Percentiles rank a stretch among this genome's conserved stretches.
These are phyloP conservation scores for Coptodon bakossiorum DNA, from an alignment of 2,113 vertebrate genomes.

Conservation along the genomic window DNA sequence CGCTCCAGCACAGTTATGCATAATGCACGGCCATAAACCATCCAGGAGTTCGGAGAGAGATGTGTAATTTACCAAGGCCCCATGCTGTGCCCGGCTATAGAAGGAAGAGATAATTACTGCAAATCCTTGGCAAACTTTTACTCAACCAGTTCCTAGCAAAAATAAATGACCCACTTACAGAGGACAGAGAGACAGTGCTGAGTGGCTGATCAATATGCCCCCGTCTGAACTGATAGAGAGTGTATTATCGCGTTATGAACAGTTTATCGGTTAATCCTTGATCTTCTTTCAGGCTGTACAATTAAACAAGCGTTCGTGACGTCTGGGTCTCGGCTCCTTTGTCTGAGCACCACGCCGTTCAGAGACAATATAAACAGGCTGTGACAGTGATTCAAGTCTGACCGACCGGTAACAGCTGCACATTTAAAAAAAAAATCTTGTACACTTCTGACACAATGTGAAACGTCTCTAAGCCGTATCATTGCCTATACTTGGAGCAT, in stretches of 20 bases:
- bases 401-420: slow-evolving; percentile 19
- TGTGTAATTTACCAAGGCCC: slow-evolving; percentile 71
- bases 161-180: slow-evolving; percentile 75
- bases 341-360: background rate
- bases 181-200: slow-evolving; percentile 18
- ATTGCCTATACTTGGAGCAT: slow-evolving; percentile 34
- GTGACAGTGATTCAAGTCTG: slow-evolving; percentile 12
- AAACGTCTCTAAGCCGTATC: slow-evolving; percentile 42
- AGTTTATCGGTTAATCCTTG: background rate
- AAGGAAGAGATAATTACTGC: slow-evolving; percentile 70
- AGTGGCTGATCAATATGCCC: slow-evolving; percentile 53
- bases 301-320: slow-evolving; percentile 4
- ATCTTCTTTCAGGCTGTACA: slow-evolving; percentile 15
- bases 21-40: slow-evolving; percentile 72
- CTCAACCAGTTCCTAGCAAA: slow-evolving; percentile 57
- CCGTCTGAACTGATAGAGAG: background rate
- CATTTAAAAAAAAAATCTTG: background rate
- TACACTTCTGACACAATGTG: slow-evolving; percentile 37
- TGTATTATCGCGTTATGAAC: background rate
- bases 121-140: slow-evolving; percentile 70
- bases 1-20: slow-evolving; percentile 66
- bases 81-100: slow-evolving; percentile 68
- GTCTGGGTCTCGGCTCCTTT: background rate
- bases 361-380: slow-evolving; percentile 21
- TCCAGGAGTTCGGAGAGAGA: slow-evolving; percentile 69